Evolutionary conservation across 2,888 invertebrate species (phyloP).

Genomic region (Melanostoma mellinum): DNA sequence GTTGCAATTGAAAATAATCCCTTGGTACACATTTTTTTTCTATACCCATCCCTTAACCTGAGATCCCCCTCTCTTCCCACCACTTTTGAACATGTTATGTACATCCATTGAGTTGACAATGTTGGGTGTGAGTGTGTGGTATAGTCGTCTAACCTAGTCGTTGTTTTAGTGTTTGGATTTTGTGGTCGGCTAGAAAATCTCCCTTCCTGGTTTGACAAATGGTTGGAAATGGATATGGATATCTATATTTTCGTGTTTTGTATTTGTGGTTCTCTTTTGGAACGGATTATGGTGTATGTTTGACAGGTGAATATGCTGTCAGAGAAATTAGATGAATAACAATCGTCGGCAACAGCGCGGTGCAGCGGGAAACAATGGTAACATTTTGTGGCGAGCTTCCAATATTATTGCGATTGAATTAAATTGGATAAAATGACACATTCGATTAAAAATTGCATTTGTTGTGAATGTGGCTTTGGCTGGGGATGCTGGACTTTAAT

Average conservation of each 20-base stretch:
- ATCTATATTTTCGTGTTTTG: constrained; percentile 56
- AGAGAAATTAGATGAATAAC: constrained; percentile 51
- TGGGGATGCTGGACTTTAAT: not conserved
- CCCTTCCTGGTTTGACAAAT: constrained; percentile 53
- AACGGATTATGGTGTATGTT: constrained; percentile 59
- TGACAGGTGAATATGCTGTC: constrained; percentile 69
- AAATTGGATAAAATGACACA: constrained; percentile 21
- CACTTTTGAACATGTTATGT: too few relatives aligned
- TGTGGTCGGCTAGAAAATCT: constrained; percentile 17
- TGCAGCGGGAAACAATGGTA: constrained; percentile 2
- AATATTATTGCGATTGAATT: constrained; percentile 10
- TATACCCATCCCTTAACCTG: not conserved
- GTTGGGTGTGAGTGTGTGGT: not conserved
- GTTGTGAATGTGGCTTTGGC: constrained; percentile 25
- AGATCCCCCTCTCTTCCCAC: not conserved
- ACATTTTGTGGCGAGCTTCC: constrained; percentile 21
- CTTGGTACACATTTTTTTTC: constrained; percentile 21
- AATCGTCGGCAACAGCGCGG: not conserved
- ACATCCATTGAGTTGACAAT: not conserved
- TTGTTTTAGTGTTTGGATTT: not conserved
- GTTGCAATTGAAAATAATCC: constrained; percentile 65
- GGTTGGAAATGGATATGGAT: constrained; percentile 37
- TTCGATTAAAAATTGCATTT: constrained; percentile 25
- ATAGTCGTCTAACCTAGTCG: not conserved
- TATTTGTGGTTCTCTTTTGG: constrained; percentile 34